Evolutionary conservation across 2,113 vertebrate species (phyloP).

Genomic region (Euleptes europaea): DNA sequence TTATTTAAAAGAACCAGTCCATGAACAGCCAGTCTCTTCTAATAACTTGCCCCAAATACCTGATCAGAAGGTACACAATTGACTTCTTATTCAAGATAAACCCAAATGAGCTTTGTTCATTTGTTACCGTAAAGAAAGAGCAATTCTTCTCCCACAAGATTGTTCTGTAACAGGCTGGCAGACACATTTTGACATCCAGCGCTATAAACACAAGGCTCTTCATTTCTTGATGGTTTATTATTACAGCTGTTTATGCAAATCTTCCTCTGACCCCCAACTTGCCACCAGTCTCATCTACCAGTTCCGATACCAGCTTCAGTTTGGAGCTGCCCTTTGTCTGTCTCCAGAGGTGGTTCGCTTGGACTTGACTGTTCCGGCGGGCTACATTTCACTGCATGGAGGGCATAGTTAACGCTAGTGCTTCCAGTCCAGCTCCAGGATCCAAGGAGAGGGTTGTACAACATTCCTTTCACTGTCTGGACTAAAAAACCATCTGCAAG

Average conservation of each 20-base stretch:
- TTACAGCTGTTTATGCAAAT: constrained; percentile 39
- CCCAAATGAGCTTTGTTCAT: constrained; percentile 15
- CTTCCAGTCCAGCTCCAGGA: constrained; percentile 87
- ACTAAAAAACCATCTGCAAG: constrained; percentile 86
- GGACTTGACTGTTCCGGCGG: constrained; percentile 4
- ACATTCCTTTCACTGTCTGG: constrained; percentile 85
- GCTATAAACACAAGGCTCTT: constrained; percentile 21
- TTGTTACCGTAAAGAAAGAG: constrained; percentile 14
- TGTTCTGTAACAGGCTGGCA: constrained; percentile 22
- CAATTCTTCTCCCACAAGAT: neutral
- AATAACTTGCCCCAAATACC: neutral
- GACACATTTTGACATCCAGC: neutral
- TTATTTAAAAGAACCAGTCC: neutral
- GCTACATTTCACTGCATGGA: constrained; percentile 83
- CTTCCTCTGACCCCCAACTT: neutral
- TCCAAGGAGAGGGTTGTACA: constrained; percentile 87
- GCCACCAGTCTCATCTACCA: neutral
- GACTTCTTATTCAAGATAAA: constrained; percentile 21
- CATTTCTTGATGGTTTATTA: constrained; percentile 48
- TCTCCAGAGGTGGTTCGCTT: constrained; percentile 25
- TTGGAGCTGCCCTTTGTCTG: neutral
- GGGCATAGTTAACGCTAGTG: constrained; percentile 88
- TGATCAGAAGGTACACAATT: constrained; percentile 14
- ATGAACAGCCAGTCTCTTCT: neutral
- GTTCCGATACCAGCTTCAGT: constrained; percentile 22